These are phyloP conservation scores for Drosophila azteca DNA, from an alignment of 1,140 invertebrate species.

Conservation along the genomic window DNA sequence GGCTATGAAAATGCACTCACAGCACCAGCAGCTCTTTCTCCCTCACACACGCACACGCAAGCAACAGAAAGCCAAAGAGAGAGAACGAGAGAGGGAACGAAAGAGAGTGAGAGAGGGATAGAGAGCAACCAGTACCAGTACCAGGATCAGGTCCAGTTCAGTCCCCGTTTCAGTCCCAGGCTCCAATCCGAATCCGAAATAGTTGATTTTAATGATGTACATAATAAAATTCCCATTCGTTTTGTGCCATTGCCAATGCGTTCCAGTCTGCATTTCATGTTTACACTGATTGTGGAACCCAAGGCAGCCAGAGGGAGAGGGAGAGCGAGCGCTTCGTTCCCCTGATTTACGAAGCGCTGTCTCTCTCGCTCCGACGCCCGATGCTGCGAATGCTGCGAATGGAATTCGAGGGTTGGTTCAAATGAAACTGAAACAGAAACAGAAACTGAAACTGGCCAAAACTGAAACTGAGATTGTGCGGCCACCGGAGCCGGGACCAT, in stretches of 20 bases:
- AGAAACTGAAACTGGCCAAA: slow-evolving; percentile 31
- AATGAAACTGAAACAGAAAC: slow-evolving; percentile 17
- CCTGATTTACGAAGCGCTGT: slow-evolving; percentile 55
- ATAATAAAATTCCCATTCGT: slow-evolving; percentile 84
- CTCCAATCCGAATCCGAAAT: slow-evolving; percentile 83
- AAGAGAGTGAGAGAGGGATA: slow-evolving; percentile 21
- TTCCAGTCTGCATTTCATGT: too few species aligned
- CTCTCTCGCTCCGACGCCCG: slow-evolving; percentile 13
- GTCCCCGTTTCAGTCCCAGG: slow-evolving; percentile 58
- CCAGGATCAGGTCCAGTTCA: slow-evolving; percentile 27
- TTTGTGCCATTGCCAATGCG: slow-evolving; percentile 81
- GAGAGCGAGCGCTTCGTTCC: slow-evolving; percentile 14
- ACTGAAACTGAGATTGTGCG: slow-evolving; percentile 58
- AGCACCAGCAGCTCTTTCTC: too few species aligned
- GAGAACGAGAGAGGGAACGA: slow-evolving; percentile 25
- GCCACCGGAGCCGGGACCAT: slow-evolving; percentile 38
- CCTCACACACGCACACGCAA: slow-evolving; percentile 30
- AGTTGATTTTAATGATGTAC: slow-evolving; percentile 84
- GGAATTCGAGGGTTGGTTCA: slow-evolving; percentile 51
- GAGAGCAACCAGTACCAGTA: slow-evolving; percentile 29
- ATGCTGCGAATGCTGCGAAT: slow-evolving; percentile 44
- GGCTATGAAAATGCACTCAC: slow-evolving; percentile 70
- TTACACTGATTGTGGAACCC: too few species aligned
- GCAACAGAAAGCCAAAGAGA: slow-evolving; percentile 17
- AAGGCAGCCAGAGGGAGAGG: slow-evolving; percentile 17